Evolutionary conservation across 2,113 vertebrate species (phyloP).

Genomic region (Uropsilus gracilis): DNA sequence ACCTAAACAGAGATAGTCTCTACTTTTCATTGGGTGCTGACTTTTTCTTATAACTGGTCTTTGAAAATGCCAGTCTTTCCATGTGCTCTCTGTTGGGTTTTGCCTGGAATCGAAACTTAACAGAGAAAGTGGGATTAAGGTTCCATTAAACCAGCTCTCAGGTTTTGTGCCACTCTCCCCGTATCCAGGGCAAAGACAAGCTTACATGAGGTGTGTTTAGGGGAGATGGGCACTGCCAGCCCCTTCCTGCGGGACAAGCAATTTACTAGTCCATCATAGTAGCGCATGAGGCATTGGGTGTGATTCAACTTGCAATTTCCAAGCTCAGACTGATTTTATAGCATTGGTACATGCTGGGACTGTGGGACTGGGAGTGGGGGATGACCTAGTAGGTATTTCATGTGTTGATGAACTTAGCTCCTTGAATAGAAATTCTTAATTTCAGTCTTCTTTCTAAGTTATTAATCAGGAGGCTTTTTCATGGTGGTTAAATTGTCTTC

Average conservation of each 20-base stretch:
- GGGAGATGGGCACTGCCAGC: background rate
- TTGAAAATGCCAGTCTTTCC: background rate
- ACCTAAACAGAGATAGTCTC: background rate
- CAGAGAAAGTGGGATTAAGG: background rate
- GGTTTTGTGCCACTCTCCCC: background rate
- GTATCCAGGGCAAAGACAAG: background rate
- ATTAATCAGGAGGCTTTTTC: background rate
- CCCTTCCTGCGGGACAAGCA: background rate
- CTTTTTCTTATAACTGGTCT: background rate
- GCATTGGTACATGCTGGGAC: background rate
- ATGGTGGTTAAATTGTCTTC: background rate
- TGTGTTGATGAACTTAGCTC: background rate
- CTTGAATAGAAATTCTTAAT: background rate
- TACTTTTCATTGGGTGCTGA: background rate
- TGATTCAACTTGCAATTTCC: background rate
- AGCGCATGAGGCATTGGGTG: background rate
- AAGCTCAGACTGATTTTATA: background rate
- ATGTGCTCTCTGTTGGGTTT: background rate
- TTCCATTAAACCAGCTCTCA: background rate
- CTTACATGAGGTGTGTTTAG: background rate
- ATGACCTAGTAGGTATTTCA: slow-evolving; percentile 29
- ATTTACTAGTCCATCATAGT: background rate
- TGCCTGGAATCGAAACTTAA: background rate
- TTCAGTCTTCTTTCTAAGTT: background rate
- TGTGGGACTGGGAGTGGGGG: background rate